These are phyloP conservation scores for Mus spicilegus DNA, from an alignment of 2,113 vertebrate genomes.

Conservation along the genomic window DNA sequence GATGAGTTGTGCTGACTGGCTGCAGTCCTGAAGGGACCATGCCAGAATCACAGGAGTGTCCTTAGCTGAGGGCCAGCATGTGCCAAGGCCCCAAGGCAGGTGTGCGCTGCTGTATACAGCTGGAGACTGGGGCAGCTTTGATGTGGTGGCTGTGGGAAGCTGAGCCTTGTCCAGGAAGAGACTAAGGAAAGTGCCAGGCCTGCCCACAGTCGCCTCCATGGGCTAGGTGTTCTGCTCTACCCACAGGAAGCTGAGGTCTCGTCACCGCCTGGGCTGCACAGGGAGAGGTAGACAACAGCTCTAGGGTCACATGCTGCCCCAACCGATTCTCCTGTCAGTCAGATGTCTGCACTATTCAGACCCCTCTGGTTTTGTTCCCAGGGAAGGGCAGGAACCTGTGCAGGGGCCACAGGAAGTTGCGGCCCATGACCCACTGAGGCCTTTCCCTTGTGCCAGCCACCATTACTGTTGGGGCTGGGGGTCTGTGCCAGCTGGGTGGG, in stretches of 20 bases:
- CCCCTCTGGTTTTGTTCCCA: neutral
- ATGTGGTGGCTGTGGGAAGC: neutral
- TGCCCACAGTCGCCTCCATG: fast-evolving
- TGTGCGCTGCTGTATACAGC: fast-evolving
- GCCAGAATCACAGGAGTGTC: neutral
- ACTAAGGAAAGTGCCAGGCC: neutral
- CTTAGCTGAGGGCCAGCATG: neutral
- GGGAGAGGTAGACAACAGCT: neutral
- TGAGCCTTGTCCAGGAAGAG: fast-evolving
- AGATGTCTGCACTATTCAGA: neutral
- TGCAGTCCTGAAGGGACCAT: neutral
- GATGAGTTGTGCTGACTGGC: neutral
- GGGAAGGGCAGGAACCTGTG: neutral
- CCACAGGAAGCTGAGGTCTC: neutral
- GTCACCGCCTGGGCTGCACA: neutral
- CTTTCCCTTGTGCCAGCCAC: neutral
- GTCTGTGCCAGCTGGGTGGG: neutral
- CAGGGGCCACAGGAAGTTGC: neutral
- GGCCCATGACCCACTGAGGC: neutral
- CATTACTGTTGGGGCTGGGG: neutral
- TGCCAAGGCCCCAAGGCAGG: constrained; percentile 15
- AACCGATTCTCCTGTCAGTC: neutral
- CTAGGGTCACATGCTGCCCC: neutral
- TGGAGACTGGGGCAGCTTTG: neutral
- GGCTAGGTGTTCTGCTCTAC: neutral